Conservation (phyloP, 1,140 invertebrate genomes). For the Lethocerus indicus region DNA sequence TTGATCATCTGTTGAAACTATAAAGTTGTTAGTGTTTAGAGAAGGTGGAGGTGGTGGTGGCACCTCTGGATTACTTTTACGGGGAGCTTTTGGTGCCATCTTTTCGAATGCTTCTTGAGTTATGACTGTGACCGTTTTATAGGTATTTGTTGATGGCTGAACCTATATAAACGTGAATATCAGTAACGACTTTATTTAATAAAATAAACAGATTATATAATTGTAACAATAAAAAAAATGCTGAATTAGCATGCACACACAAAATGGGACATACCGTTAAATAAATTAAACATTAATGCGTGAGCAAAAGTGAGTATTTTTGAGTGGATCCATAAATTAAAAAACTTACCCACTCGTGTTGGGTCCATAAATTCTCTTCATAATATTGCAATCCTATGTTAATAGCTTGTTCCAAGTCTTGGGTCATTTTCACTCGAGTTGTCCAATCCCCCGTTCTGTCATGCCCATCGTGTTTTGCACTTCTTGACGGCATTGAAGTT, state of each 20-base stretch:
- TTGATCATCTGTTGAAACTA: slow-evolving; percentile 10
- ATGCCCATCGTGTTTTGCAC: slow-evolving; percentile 70
- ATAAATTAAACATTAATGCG: slow-evolving; percentile 4
- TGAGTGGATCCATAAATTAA: not conserved
- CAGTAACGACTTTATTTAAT: not conserved
- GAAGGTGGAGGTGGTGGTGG: slow-evolving; percentile 56
- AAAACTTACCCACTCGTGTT: not conserved
- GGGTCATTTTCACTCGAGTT: slow-evolving; percentile 75
- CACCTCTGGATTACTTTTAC: slow-evolving; percentile 43
- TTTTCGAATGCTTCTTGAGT: slow-evolving; percentile 75
- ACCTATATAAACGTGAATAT: slow-evolving; percentile 21
- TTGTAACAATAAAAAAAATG: no score
- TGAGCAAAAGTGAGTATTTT: not conserved
- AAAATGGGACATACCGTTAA: no score
- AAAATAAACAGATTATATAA: not conserved
- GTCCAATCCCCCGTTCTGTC: slow-evolving; percentile 75
- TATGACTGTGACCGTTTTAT: slow-evolving; percentile 81
- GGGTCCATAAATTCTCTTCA: slow-evolving; percentile 52
- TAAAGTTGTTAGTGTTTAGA: slow-evolving; percentile 10
- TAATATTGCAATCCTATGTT: slow-evolving; percentile 91
- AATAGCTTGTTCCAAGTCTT: slow-evolving; percentile 84
- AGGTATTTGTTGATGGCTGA: slow-evolving; percentile 30
- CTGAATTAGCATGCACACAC: no score
- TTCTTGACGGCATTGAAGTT: slow-evolving; percentile 30
- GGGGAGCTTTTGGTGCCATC: slow-evolving; percentile 42